These are phyloP conservation scores for Synanthedon tipuliformis DNA, from an alignment of 2,888 invertebrate genomes.

Conservation along the genomic window DNA sequence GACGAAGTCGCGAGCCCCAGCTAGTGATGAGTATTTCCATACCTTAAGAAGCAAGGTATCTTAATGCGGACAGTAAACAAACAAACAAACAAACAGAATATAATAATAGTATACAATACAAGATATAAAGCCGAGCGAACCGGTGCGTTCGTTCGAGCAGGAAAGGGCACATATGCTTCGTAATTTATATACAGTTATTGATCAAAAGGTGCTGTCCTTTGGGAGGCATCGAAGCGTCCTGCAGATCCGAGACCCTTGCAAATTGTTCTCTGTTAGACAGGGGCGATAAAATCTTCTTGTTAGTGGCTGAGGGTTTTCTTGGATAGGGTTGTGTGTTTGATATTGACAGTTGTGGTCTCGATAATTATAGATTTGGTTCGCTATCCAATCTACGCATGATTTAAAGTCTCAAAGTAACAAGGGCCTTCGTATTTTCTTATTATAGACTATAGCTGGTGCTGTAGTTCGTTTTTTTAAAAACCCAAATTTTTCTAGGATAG, in stretches of 20 bases:
- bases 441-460: too few relatives aligned
- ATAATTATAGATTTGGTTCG: conserved; percentile 7
- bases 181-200: conserved; percentile 70
- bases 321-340: conserved; percentile 37
- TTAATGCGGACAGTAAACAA: too few relatives aligned
- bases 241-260: conserved; percentile 38
- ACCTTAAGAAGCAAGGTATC: too few relatives aligned
- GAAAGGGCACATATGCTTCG: conserved; percentile 64
- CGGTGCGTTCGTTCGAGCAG: conserved; percentile 52
- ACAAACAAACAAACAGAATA: not conserved
- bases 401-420: too few relatives aligned
- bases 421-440: too few relatives aligned
- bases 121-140: conserved; percentile 47
- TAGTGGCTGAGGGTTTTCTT: conserved; percentile 26
- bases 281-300: conserved; percentile 60
- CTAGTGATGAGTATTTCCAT: too few relatives aligned
- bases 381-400: not conserved
- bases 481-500: too few relatives aligned
- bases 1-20: too few relatives aligned
- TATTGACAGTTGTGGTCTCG: conserved; percentile 23
- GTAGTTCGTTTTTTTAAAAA: too few relatives aligned
- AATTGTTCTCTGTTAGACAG: conserved; percentile 53
- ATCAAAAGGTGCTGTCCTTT: conserved; percentile 68
- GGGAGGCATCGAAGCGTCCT: conserved; percentile 54
- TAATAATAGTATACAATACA: not conserved